Conservation (phyloP, 2,797 vertebrate genomes). For the Gymnothorax javanicus region DNA sequence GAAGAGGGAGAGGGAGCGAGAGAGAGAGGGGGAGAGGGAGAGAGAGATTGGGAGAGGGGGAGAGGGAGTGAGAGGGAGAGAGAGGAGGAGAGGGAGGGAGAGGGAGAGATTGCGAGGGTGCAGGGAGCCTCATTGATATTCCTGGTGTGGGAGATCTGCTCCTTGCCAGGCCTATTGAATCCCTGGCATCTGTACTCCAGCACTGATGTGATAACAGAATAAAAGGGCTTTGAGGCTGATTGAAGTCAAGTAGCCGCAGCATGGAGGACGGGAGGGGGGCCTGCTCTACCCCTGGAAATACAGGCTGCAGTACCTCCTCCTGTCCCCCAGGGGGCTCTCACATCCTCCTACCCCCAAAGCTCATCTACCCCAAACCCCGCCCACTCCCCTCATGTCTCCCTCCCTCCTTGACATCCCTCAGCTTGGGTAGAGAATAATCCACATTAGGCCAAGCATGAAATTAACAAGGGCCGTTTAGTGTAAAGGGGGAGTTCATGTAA, state of each 20-base stretch:
- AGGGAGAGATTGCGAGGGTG: background rate
- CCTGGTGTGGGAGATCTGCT: slow-evolving; percentile 40
- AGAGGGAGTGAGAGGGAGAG: background rate
- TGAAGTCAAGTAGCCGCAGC: slow-evolving; percentile 65
- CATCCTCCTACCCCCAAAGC: background rate
- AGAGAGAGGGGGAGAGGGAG: slow-evolving; percentile 10
- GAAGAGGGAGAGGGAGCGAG: background rate
- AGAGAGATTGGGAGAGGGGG: background rate
- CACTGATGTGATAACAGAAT: slow-evolving; percentile 64
- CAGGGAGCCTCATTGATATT: slow-evolving; percentile 58
- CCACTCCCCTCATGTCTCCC: background rate
- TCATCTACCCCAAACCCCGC: background rate
- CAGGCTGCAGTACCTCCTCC: background rate
- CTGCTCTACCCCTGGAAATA: background rate
- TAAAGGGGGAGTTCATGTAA: slow-evolving; percentile 61
- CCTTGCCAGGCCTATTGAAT: slow-evolving; percentile 56
- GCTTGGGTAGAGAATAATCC: slow-evolving; percentile 63
- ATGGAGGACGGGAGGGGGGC: slow-evolving; percentile 50
- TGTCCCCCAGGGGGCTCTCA: background rate
- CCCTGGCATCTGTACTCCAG: slow-evolving; percentile 58
- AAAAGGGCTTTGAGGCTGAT: slow-evolving; percentile 65
- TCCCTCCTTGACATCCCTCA: slow-evolving; percentile 38
- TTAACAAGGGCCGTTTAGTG: slow-evolving; percentile 68
- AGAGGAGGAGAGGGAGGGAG: slow-evolving; percentile 9
- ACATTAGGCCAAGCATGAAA: slow-evolving; percentile 69